phyloP scores from a whole-genome alignment of 2,888 invertebrate genomes.

The Apocheima hispidaria region DNA sequence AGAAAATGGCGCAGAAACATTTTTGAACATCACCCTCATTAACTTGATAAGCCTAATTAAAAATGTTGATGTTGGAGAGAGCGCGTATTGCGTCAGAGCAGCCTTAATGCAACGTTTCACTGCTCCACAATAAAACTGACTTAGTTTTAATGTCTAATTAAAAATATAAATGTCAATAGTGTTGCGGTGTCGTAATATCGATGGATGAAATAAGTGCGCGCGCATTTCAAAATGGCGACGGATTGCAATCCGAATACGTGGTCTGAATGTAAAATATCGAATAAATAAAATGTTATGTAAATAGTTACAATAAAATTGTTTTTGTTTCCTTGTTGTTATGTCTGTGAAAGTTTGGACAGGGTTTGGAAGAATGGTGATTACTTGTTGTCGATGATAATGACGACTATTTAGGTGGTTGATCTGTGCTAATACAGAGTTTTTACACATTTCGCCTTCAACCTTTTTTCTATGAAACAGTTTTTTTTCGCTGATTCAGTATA shows the following conservation, averaged over 20 bases:
- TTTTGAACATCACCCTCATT: too few relatives aligned
- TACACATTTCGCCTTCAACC: too few relatives aligned
- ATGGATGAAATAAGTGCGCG: slow-evolving; percentile 40
- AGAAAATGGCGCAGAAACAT: too few relatives aligned
- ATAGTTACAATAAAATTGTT: slow-evolving; percentile 56
- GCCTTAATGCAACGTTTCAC: slow-evolving; percentile 26
- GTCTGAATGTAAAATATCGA: slow-evolving; percentile 67
- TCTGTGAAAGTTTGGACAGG: slow-evolving; percentile 47
- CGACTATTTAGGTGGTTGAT: not conserved
- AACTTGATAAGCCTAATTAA: too few relatives aligned
- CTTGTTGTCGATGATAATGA: not conserved
- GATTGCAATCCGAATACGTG: slow-evolving; percentile 62
- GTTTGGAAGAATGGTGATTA: not conserved
- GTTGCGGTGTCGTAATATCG: slow-evolving; percentile 34
- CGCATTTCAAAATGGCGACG: slow-evolving; percentile 55
- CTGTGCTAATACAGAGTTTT: not conserved
- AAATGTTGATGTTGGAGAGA: too few relatives aligned
- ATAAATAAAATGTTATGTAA: slow-evolving; percentile 75
- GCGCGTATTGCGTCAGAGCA: too few relatives aligned
- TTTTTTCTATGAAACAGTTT: too few relatives aligned
- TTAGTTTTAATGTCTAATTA: slow-evolving; percentile 15
- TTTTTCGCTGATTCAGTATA: too few relatives aligned
- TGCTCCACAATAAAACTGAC: slow-evolving; percentile 4
- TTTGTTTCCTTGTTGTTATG: slow-evolving; percentile 63
- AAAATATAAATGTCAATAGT: slow-evolving; percentile 31